phyloP scores from a whole-genome alignment of 2,888 invertebrate genomes.

The Chloromyia formosa region DNA sequence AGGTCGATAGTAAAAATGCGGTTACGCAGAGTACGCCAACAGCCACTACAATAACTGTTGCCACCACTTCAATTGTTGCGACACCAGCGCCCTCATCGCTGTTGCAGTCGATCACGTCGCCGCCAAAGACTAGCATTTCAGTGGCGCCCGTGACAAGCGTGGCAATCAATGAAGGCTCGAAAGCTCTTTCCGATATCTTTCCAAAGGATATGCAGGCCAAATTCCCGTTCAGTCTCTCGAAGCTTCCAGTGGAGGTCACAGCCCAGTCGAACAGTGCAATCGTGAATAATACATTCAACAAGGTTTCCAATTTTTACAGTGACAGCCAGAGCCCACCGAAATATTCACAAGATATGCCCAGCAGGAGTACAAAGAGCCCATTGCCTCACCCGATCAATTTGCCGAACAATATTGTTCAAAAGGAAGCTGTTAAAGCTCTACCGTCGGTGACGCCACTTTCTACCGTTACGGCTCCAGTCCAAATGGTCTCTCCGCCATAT shows the following conservation, averaged over 20 bases:
- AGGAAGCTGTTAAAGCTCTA: not conserved
- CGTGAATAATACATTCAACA: conserved; percentile 14
- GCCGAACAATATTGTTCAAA: conserved; percentile 17
- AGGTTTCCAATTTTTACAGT: not conserved
- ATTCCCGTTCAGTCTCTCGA: conserved; percentile 40
- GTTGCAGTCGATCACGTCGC: conserved; percentile 10
- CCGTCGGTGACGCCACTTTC: conserved; percentile 24
- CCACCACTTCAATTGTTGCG: not conserved
- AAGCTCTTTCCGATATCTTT: conserved; percentile 34
- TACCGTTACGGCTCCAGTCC: conserved; percentile 37
- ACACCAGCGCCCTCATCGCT: conserved; percentile 14
- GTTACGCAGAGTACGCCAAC: not conserved
- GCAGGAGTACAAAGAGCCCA: conserved; percentile 8
- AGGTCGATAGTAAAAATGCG: not conserved
- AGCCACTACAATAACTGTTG: not conserved
- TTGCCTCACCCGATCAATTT: not conserved
- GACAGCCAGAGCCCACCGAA: not conserved
- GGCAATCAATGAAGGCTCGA: conserved; percentile 20
- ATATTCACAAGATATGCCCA: conserved; percentile 10
- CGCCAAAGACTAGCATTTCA: not conserved
- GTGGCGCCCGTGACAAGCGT: not conserved
- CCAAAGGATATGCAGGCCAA: conserved; percentile 45
- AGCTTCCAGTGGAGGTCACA: conserved; percentile 11
- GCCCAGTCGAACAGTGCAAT: not conserved
- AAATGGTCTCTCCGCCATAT: conserved; percentile 44